A percentile compares a stretch with the other conserved stretches of the same genome.
Conservation (phyloP, 2,888 invertebrate species). For the Teinopalpus imperialis region DNA sequence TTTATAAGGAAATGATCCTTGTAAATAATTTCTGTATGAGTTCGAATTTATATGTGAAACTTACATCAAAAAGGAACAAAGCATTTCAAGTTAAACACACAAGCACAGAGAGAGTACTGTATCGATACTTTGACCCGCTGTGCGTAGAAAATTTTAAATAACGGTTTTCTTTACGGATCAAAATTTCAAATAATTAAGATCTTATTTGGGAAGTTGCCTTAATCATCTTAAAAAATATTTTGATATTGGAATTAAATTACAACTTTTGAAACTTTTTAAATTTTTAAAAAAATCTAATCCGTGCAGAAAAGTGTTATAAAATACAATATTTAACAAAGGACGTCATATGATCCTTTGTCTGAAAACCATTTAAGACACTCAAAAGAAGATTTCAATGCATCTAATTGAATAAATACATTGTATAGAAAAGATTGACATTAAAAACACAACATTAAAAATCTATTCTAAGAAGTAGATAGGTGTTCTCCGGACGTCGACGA, state of each 20-base stretch:
- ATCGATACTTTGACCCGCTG: conserved; percentile 63
- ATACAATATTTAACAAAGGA: conserved; percentile 12
- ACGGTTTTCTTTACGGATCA: conserved; percentile 5
- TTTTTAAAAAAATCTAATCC: neutral
- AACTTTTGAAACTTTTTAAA: neutral
- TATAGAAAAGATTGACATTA: conserved; percentile 30
- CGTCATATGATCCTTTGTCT: conserved; percentile 21
- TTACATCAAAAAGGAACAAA: conserved; percentile 21
- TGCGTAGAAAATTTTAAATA: conserved; percentile 29
- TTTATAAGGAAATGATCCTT: too few relatives aligned
- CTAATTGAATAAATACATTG: neutral
- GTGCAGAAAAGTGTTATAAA: too few relatives aligned
- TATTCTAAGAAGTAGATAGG: conserved; percentile 47
- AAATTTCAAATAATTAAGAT: neutral
- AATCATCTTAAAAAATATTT: neutral
- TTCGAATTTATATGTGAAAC: neutral
- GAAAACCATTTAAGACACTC: conserved; percentile 12
- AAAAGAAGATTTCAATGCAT: conserved; percentile 4
- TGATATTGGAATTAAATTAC: neutral
- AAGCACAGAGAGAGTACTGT: conserved; percentile 61
- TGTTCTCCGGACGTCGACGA: conserved; percentile 48
- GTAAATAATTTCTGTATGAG: neutral
- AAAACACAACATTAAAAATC: conserved; percentile 50
- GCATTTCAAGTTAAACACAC: conserved; percentile 46
- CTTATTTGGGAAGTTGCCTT: neutral